Base-by-base conservation (phyloP, 2,113 vertebrate genomes). In the Pipra filicauda region DNA sequence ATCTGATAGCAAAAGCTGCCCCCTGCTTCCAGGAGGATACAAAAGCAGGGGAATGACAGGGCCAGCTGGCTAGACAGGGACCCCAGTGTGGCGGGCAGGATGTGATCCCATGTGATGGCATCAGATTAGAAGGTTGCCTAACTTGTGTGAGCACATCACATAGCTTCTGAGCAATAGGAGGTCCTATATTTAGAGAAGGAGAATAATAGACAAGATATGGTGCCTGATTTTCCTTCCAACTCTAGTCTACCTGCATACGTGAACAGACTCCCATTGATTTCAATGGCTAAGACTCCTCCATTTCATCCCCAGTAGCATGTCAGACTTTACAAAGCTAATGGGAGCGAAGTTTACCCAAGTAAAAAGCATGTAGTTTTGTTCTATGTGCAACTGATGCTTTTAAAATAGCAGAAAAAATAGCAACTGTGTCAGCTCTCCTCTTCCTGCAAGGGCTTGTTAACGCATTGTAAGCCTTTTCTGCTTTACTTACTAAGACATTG, bases 51-150 rank as follows among this genome's bases (percentile, higher is more conserved):
- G 58, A 91, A 69, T 88, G 67, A 83, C 94, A 94, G 55, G 76
- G 28, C 67, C 93, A 96, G 71, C 74, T 96, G 95, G 31, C 61
- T 94, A 55, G 80, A 89, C 39, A 66, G 81, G 77, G 44, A 20
- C 69, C 55, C 22, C 65, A 35, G 65, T 85, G 85, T 89, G 85
- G 70, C 15, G 3, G 46, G 77, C 93, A 95, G 89, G 89, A 95
- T 95, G 96, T 41, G 39, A 41, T 93, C 90, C 69, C 73, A 30
- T 70, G 61, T 59, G 81, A 81, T 91, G 88, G 89, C 62, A 91
- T 93, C 69, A 95, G 67, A 28, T 58, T 91, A 83, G 77, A 91
- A 74, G 12, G 4, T n/a, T 92, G 74, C 87, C 85, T 44, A 92
- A 77, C n/a, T 85, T 73, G 30, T 9, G 4, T 76, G 69, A 89